Base-by-base conservation (phyloP, 35 echinoderm and acorn worm genomes). In the Hemicentrotus pulcherrimus region DNA sequence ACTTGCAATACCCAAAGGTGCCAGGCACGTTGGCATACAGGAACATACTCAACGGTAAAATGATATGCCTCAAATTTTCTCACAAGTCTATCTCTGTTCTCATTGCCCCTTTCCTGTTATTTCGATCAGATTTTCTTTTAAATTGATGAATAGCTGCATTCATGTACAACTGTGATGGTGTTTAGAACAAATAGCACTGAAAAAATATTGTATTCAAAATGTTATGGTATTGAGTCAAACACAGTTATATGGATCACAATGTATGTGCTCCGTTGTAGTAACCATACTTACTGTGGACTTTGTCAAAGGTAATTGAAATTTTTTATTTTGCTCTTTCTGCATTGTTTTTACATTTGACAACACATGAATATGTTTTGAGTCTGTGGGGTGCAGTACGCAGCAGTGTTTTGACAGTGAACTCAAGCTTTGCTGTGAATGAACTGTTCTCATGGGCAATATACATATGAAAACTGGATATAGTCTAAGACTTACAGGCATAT, bases 21-120 rank as follows among this genome's bases (percentile, higher is more conserved):
- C 55, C 46, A 19, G 87, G 94, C 94, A 61, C 92, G 88, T 4
- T 97, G 95, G 94, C 96, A 94, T 50, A 71, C 91, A 19, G 92
- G 95, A 46, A 47, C 60, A 14, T 97, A 96, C 95, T 89, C 86
- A 48, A 11, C 94, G 98, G 98, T 99, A 99, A 94, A 97, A 94
- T 95, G 95, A 97, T 4, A 93, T 93, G 46, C 48, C 30, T 93
- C 46, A 7, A 90, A 45, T 90, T 90, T 90, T 90, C 16, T 33
- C 52, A n/a, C 45, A 61, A 46, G 30, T 30, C 14, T 71, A 86
- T 96, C 61, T 86, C 88, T 61, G 18, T 19, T 96, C 78, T 65
- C 91, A 22, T 48, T 95, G 31, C 59, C 86, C 87, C 33, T 78
- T 46, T 61, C 30, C 6, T 30, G 14, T 91, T 91, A 13, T 91